Evolutionary conservation across 1,140 invertebrate genomes (phyloP), one percentile per base, ranked within the genome.

Genomic region (Teleogryllus occipitalis): DNA sequence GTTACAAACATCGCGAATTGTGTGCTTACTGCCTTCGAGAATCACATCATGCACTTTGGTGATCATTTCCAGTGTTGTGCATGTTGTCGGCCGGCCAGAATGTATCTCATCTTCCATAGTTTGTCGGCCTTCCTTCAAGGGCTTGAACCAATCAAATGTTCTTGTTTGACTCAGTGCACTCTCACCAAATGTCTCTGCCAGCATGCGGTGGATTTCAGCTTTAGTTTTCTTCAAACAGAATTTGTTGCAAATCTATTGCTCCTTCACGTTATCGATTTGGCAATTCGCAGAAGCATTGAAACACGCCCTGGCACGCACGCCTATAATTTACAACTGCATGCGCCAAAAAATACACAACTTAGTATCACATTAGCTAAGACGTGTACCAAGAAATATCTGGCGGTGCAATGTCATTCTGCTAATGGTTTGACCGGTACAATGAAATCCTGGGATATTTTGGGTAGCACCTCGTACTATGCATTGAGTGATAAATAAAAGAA

Each of bases 191-290:
- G 75, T 21, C 15, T 8, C 75, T 39, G n/a, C 48, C 15, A 47
- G 47, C 2, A 48, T 78, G 7, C 0, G 47, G 15, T 18, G 39
- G 15, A 8, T 78, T 39, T 78, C 46, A 8, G 77, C 77, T 65
- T 48, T 15, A 46, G 27, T 47, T 8, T 78, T 78, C 7, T 49
- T 10, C 39, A 48, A 47, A 5, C 46, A 78, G 47, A 47, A 78
- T 48, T 78, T 78, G 10, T 49, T 78, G 77, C 77, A 78, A 47
- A 78, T 48, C 46, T 18, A 0, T 78, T 48, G 7, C 47, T 78
- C 49, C 8, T 48, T 78, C 7, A 65, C 7, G 47, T 78, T 47
- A 78, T 18, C 47, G 47, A 78, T 54, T 78, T 78, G 6, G 27
- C 8, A 46, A 78, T 7, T 47, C 18, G 18, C 54, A 65, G 54